Evolutionary conservation across 2,113 vertebrate species (phyloP).

Genomic region (Typhlomys cinereus): DNA sequence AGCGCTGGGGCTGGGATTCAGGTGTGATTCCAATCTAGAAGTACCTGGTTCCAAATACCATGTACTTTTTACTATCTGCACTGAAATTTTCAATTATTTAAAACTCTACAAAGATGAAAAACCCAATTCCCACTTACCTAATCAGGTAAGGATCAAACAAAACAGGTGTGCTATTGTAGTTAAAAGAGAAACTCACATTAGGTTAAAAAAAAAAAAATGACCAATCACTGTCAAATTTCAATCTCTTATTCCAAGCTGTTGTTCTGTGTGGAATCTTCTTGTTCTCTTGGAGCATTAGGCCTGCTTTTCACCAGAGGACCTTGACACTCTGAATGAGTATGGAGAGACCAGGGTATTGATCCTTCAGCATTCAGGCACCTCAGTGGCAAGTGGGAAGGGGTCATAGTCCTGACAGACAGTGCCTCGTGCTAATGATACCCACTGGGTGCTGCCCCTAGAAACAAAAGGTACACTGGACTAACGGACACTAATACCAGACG

Average conservation of each 20-base stretch:
- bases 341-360: neutral
- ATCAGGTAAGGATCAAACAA: slow-evolving; percentile 31
- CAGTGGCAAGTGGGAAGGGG: neutral
- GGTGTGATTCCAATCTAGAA: neutral
- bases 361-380: neutral
- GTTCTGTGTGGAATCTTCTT: neutral
- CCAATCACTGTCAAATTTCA: slow-evolving; percentile 35
- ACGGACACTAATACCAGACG: neutral
- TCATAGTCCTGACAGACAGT: neutral
- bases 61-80: slow-evolving; percentile 17
- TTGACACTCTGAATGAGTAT: neutral
- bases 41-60: neutral
- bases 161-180: neutral
- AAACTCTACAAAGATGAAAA: slow-evolving; percentile 22
- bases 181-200: neutral
- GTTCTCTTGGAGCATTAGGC: neutral
- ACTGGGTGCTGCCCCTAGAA: neutral
- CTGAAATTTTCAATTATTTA: slow-evolving; percentile 51
- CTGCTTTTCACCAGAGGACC: neutral
- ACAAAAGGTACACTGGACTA: neutral
- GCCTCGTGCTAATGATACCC: neutral
- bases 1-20: neutral
- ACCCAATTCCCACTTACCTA: slow-evolving; percentile 30
- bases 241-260: neutral
- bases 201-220: slow-evolving; percentile 32